phyloP scores from a whole-genome alignment of 2,888 invertebrate genomes.

The Orchesellides sinensis region DNA sequence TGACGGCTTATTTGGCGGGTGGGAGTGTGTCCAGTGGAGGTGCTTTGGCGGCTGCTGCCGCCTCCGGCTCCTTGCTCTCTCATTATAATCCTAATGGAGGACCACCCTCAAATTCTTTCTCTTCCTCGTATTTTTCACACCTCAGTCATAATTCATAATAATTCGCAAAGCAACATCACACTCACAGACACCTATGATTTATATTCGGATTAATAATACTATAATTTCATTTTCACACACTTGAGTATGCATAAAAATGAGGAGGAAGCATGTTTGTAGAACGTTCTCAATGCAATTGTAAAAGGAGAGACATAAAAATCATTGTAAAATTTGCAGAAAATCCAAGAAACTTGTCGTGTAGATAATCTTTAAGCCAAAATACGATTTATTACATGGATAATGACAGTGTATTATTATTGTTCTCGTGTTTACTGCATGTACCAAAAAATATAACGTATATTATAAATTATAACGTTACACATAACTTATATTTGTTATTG shows the following conservation, averaged over 20 bases:
- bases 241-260: background rate
- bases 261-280: background rate
- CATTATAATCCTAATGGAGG: slow-evolving; percentile 70
- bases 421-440: no score
- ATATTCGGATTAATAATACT: background rate
- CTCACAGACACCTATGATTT: background rate
- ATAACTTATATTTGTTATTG: no score
- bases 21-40: slow-evolving; percentile 71
- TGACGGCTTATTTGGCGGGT: slow-evolving; percentile 74
- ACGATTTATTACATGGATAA: no score
- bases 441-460: no score
- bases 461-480: no score
- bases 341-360: no score
- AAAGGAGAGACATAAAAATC: background rate
- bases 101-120: slow-evolving; percentile 72
- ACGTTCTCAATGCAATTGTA: background rate
- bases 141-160: slow-evolving; percentile 74
- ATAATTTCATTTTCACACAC: background rate
- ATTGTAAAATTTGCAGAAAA: background rate
- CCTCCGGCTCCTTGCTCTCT: slow-evolving; percentile 70
- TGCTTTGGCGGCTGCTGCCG: slow-evolving; percentile 64
- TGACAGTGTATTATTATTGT: no score
- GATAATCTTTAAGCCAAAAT: no score
- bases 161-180: background rate
- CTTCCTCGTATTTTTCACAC: slow-evolving; percentile 74